Evolutionary conservation across 1,140 invertebrate species (phyloP).

Genomic region (Melanaphis sacchari): DNA sequence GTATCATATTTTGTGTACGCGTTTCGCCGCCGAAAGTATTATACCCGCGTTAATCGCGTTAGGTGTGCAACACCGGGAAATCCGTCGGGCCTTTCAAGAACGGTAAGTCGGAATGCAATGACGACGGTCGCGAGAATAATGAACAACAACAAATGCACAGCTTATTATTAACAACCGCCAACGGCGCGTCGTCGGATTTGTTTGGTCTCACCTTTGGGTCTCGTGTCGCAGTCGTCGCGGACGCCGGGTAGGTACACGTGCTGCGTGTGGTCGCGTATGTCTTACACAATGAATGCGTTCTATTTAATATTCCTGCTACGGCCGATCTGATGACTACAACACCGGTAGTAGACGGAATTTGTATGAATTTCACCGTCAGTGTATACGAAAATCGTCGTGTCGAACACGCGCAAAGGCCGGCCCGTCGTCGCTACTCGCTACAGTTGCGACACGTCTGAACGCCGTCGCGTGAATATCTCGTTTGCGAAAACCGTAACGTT

Average conservation of each 20-base stretch:
- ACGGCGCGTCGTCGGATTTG: neutral
- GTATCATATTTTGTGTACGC: neutral
- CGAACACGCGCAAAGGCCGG: neutral
- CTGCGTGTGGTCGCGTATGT: neutral
- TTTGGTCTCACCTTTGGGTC: conserved; percentile 8
- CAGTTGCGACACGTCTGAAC: neutral
- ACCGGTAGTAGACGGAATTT: no score
- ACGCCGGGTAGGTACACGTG: no score
- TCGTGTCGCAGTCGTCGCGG: neutral
- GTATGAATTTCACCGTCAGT: no score
- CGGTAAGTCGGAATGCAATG: no score
- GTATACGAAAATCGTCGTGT: neutral
- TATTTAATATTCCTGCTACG: neutral
- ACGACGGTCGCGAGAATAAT: no score
- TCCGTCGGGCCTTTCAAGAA: neutral
- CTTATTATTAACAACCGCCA: neutral
- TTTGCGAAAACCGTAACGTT: neutral
- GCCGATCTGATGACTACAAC: no score
- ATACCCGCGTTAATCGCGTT: neutral
- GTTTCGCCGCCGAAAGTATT: neutral
- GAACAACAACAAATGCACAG: neutral
- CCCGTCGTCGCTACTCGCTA: no score
- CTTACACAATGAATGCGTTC: neutral
- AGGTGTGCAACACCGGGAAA: neutral
- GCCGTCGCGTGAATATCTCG: neutral